A percentile compares a stretch with the other conserved stretches of the same genome.
phyloP scores from a whole-genome alignment of 2,888 invertebrate genomes.

The Drosophila rellima region DNA sequence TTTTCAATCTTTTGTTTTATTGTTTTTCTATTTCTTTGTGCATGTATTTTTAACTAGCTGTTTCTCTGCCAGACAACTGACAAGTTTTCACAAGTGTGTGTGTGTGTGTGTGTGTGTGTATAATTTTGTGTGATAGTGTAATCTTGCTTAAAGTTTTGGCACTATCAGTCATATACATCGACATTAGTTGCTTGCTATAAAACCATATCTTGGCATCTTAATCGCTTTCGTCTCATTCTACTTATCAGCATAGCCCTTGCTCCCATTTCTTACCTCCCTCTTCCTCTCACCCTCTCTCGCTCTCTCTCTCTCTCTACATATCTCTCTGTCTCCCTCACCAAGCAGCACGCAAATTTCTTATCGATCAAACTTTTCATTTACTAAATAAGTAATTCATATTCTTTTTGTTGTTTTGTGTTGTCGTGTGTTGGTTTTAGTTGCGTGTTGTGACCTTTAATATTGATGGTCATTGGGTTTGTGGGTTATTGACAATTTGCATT shows the following conservation, averaged over 20 bases:
- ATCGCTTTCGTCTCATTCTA: conserved; percentile 22
- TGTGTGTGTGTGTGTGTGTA: conserved; percentile 1
- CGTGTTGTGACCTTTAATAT: conserved; percentile 65
- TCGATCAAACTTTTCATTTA: conserved; percentile 76
- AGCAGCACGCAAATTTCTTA: conserved; percentile 74
- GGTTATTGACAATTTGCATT: conserved; percentile 64
- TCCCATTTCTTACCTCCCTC: conserved; percentile 24
- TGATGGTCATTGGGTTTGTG: conserved; percentile 49
- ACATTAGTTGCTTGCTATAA: conserved; percentile 24
- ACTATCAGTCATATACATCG: conserved; percentile 36
- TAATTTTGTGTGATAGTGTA: conserved; percentile 42
- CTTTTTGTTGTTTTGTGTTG: conserved; percentile 7
- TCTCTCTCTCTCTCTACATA: too few species aligned
- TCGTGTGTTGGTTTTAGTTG: conserved; percentile 39
- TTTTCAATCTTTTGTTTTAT: conserved; percentile 16
- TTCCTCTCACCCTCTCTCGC: not conserved
- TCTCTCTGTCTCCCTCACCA: not conserved
- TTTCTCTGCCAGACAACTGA: conserved; percentile 56
- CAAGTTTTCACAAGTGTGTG: conserved; percentile 31
- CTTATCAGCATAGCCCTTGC: conserved; percentile 53
- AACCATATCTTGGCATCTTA: conserved; percentile 51
- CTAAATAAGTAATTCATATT: conserved; percentile 44
- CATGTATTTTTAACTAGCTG: conserved; percentile 74
- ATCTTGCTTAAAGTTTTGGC: conserved; percentile 37
- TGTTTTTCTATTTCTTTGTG: conserved; percentile 39